Evolutionary conservation across 1,140 invertebrate genomes (phyloP), one percentile per base, ranked within the genome.

Genomic region (Ephestia elutella): DNA sequence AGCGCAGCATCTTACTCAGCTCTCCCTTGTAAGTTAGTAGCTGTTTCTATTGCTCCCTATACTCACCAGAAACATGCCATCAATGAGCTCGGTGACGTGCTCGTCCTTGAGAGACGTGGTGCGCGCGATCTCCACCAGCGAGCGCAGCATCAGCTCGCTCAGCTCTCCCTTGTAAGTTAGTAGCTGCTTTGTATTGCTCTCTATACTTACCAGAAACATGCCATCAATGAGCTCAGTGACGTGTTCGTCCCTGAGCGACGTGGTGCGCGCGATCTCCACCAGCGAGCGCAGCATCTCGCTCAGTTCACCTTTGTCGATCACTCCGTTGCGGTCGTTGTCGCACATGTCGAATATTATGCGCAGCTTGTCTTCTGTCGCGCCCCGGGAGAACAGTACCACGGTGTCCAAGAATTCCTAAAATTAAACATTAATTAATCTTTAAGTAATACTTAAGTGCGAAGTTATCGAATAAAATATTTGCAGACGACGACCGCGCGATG

Each of bases 261-360:
- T 97, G 0, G 95, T 98, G 75, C 97, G 92, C 0, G 97, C 97
- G 64, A 99, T 98, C 83, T 99, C 97, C 0, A 99, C 95, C 5
- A 99, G 81, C 0, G 97, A 99, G 19, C 97, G 90, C 61, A 97
- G 86, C 95, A 99, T 98, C 79, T 98, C 96, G 7, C 95, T 96
- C 2, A 99, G 90, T 78, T 99, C 98, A 5, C 93, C 93, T 78
- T 98, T 98, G 74, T 99, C 96, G 59, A 99, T 98, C 0, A 97
- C 95, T 0, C 97, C 98, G 71, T 97, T 98, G 3, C 96, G 92
- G 79, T 99, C 97, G 68, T 97, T 96, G 80, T 99, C 98, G 79
- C 98, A 99, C 98, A 99, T 99, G 75, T 99, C 96, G 76, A 99
- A 99, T 59, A 99, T 96, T 21, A 99, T 97, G 13, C 98, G 91